These are phyloP conservation scores for Lonchura striata DNA, from an alignment of 2,113 vertebrate genomes.

Conservation along the genomic window DNA sequence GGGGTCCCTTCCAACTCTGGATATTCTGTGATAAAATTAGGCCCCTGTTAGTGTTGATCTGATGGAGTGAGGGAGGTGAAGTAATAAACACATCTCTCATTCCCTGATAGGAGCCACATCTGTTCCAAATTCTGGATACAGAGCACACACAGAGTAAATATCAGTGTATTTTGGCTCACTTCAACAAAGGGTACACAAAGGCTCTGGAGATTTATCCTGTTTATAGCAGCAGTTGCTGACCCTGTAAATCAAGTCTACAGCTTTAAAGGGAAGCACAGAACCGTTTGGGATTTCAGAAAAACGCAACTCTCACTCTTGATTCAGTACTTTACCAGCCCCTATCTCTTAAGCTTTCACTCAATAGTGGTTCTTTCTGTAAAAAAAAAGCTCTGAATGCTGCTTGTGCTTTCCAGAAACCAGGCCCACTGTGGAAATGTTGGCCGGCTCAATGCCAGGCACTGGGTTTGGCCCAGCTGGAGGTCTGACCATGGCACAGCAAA, in stretches of 20 bases:
- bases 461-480: not conserved
- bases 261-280: conserved; percentile 8
- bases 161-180: conserved; percentile 11
- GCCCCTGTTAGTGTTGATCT: not conserved
- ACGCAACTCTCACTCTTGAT: not conserved
- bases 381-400: not conserved
- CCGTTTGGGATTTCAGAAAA: conserved; percentile 1
- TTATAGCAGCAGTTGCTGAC: conserved; percentile 45
- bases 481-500: not conserved
- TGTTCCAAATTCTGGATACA: not conserved
- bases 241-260: conserved; percentile 26
- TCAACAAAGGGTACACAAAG: not conserved
- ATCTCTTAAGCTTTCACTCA: conserved; percentile 5
- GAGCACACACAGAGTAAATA: not conserved
- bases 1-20: not conserved
- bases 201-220: conserved; percentile 44
- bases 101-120: not conserved
- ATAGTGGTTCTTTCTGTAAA: not conserved
- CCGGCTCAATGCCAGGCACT: not conserved
- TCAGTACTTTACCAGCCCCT: not conserved
- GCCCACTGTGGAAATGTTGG: not conserved
- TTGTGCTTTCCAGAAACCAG: not conserved
- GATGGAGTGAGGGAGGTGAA: not conserved
- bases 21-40: not conserved
- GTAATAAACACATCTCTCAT: not conserved